Evolutionary conservation across 2,797 vertebrate species (phyloP), one percentile per base, ranked within the genome.

Genomic region (Lepidocolaptes lacrymiger): DNA sequence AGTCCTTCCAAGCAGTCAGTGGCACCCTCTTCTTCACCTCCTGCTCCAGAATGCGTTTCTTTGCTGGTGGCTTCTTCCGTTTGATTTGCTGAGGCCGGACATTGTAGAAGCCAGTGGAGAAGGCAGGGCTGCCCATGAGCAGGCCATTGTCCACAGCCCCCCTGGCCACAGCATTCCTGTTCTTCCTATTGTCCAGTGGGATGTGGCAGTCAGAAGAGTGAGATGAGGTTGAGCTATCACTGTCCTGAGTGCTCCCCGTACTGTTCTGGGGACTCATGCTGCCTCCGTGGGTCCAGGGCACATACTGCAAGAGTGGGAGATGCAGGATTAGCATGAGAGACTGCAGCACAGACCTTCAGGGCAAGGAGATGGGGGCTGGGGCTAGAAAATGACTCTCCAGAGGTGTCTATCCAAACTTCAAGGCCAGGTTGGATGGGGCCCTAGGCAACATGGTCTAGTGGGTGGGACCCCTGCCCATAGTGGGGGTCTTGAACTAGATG

Each of bases 211-310:
- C 98, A 3, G 4, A 98, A 78, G 89, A 98, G 97, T 56, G 98
- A 93, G 7, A 95, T 0, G 98, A 97, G 9, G 98, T 98, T 97
- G 99, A 99, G 89, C 99, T 98, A 7, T 99, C 99, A 2, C 99
- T 99, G 97, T 99, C 99, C n/a, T 98, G 97, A 32, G 99, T 99
- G 96, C 99, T 99, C 51, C 99, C 99, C 0, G 99, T 99, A 97
- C 99, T 99, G 97, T 99, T 99, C 24, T 99, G 99, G 6, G 99
- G 99, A 84, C 99, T 99, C 93, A 99, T 99, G 95, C 99, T 99
- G 96, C 98, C 99, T 88, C 99, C 98, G 7, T 99, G 97, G n/a
- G 98, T 85, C 96, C 97, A 97, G 34, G 93, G 93, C 85, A 97
- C 96, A 30, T 97, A 97, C 97, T 97, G 81, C 71, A 78, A 75